phyloP scores from a whole-genome alignment of 2,113 vertebrate species.

The Gulo gulo region DNA sequence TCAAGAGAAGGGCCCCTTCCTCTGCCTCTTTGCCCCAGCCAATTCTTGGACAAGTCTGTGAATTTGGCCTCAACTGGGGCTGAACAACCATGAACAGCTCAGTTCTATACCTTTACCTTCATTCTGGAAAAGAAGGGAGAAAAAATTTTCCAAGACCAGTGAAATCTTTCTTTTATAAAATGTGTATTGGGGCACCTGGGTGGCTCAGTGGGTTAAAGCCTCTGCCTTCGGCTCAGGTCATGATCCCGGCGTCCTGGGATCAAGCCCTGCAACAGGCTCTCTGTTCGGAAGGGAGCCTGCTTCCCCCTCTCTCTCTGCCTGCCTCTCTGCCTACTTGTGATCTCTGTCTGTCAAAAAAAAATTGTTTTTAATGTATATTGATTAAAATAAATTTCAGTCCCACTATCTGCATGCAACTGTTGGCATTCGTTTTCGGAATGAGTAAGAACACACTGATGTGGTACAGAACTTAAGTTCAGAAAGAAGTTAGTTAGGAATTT shows the following conservation, averaged over 20 bases:
- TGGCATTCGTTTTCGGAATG: slow-evolving; percentile 15
- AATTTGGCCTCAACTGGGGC: background rate
- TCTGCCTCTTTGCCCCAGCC: background rate
- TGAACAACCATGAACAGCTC: background rate
- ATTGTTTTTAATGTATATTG: background rate
- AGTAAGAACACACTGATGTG: background rate
- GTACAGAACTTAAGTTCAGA: slow-evolving; percentile 27
- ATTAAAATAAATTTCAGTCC: slow-evolving; percentile 19
- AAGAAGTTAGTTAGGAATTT: slow-evolving; percentile 49
- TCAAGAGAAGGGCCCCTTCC: background rate
- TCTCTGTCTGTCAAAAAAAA: too few relatives aligned
- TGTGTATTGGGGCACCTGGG: background rate
- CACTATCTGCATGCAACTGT: background rate
- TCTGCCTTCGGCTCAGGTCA: too few relatives aligned
- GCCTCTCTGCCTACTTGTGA: too few relatives aligned
- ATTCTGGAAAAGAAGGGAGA: background rate
- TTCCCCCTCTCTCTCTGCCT: too few relatives aligned
- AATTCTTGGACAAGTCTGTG: background rate
- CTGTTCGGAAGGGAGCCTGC: too few relatives aligned
- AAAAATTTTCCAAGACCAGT: background rate
- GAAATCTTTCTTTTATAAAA: slow-evolving; percentile 29
- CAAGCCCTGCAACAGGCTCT: too few relatives aligned
- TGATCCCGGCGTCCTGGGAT: too few relatives aligned
- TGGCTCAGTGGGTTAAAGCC: too few relatives aligned
- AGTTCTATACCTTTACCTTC: slow-evolving; percentile 18